phyloP scores from a whole-genome alignment of 2,888 invertebrate genomes.

The Torymus tubicola region DNA sequence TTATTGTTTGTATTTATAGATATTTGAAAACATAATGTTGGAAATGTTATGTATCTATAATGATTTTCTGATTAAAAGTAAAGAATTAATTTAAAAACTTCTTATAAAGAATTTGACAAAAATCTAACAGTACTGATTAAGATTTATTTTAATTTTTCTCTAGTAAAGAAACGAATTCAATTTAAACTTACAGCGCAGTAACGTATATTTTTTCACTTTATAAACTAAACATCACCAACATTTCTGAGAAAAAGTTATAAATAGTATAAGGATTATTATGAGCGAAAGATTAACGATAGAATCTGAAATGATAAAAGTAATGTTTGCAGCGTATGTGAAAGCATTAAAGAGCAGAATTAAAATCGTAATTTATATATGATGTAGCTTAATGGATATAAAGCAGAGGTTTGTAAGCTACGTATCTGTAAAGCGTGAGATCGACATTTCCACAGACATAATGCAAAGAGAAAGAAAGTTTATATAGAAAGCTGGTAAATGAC shows the following conservation, averaged over 20 bases:
- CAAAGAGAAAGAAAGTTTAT: slow-evolving; percentile 9
- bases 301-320: slow-evolving; percentile 25
- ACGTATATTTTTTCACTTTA: not conserved
- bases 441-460: slow-evolving; percentile 32
- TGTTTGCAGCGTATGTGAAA: slow-evolving; percentile 32
- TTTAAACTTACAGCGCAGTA: no score
- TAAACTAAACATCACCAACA: slow-evolving; percentile 11
- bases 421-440: slow-evolving; percentile 43
- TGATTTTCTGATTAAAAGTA: not conserved
- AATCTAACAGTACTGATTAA: no score
- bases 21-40: slow-evolving; percentile 13
- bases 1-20: slow-evolving; percentile 17
- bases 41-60: not conserved
- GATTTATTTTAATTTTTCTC: no score
- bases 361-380: slow-evolving; percentile 7
- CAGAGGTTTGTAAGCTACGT: slow-evolving; percentile 21
- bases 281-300: not conserved
- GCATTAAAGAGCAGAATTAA: slow-evolving; percentile 30
- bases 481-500: slow-evolving; percentile 37
- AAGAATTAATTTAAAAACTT: not conserved
- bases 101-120: no score
- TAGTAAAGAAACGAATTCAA: no score
- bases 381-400: slow-evolving; percentile 25
- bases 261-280: slow-evolving; percentile 13
- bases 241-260: not conserved